A percentile compares a stretch with the other conserved stretches of the same genome.
These are phyloP conservation scores for Sylvicapra grimmia DNA, from an alignment of 2,113 vertebrate genomes.

Conservation along the genomic window DNA sequence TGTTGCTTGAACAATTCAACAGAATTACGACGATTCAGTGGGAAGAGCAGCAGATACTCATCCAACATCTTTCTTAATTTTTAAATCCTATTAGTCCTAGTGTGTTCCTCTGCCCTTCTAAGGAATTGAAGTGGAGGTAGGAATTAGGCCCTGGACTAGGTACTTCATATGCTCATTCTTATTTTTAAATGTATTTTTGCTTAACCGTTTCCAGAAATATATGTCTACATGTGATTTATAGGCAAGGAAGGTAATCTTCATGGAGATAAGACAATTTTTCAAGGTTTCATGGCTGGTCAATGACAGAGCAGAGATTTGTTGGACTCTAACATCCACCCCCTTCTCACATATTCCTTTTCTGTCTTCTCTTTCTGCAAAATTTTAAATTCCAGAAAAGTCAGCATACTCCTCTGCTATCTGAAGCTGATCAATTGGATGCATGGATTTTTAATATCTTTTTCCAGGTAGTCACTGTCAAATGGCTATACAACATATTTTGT, in stretches of 20 bases:
- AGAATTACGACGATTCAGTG: not conserved
- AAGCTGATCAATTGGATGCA: not conserved
- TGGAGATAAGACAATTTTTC: not conserved
- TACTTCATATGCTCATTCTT: not conserved
- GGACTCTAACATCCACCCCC: not conserved
- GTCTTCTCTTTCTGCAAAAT: not conserved
- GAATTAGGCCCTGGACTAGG: not conserved
- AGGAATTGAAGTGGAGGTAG: not conserved
- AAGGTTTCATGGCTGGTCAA: not conserved
- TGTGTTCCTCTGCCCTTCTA: not conserved
- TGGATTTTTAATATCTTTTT: not conserved
- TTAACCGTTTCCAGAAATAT: constrained; percentile 10
- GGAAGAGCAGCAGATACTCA: not conserved
- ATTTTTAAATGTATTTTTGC: not conserved
- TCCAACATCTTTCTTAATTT: not conserved
- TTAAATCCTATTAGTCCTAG: not conserved
- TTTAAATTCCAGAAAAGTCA: not conserved
- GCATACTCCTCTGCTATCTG: not conserved
- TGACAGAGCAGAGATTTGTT: not conserved
- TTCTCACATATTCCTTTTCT: not conserved
- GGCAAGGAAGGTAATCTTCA: not conserved
- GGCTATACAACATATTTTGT: not conserved
- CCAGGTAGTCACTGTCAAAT: not conserved
- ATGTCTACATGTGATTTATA: not conserved
- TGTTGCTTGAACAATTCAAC: not conserved